These are phyloP conservation scores for Acipenser ruthenus DNA, from an alignment of 2,797 vertebrate genomes.

Conservation along the genomic window DNA sequence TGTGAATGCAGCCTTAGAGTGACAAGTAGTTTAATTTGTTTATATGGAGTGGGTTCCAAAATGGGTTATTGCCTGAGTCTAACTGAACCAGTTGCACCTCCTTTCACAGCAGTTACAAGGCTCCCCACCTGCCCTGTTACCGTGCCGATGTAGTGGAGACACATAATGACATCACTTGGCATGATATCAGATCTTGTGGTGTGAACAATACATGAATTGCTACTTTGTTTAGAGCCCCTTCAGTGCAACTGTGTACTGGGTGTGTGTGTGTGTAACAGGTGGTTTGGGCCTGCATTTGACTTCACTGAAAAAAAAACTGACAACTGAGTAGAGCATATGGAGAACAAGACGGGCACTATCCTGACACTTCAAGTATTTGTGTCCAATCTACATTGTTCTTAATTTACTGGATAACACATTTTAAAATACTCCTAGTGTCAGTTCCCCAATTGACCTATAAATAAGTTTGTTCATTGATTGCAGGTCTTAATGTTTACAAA, in stretches of 20 bases:
- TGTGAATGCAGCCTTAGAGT: background rate
- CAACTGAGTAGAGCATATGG: no score
- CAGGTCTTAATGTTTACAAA: no score
- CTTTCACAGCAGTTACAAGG: constrained; percentile 49
- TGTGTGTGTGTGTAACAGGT: constrained; percentile 74
- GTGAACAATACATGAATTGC: constrained; percentile 72
- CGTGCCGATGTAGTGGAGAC: constrained; percentile 58
- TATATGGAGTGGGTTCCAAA: constrained; percentile 17
- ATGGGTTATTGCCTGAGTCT: constrained; percentile 14
- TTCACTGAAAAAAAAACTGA: constrained; percentile 24
- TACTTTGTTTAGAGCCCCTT: constrained; percentile 52
- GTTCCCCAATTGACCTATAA: no score
- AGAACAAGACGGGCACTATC: no score
- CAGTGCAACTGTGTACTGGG: constrained; percentile 43
- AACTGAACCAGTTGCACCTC: constrained; percentile 34
- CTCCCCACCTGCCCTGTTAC: constrained; percentile 71
- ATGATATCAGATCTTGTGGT: constrained; percentile 68
- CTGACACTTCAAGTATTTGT: no score
- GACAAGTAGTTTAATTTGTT: constrained; percentile 7
- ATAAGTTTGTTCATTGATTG: no score
- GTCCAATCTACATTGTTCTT: no score
- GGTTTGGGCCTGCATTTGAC: constrained; percentile 49
- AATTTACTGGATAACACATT: no score
- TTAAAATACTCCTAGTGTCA: no score
- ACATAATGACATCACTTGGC: constrained; percentile 73